Conservation (phyloP, 2,888 invertebrate species). For the Drosophila rubida region DNA sequence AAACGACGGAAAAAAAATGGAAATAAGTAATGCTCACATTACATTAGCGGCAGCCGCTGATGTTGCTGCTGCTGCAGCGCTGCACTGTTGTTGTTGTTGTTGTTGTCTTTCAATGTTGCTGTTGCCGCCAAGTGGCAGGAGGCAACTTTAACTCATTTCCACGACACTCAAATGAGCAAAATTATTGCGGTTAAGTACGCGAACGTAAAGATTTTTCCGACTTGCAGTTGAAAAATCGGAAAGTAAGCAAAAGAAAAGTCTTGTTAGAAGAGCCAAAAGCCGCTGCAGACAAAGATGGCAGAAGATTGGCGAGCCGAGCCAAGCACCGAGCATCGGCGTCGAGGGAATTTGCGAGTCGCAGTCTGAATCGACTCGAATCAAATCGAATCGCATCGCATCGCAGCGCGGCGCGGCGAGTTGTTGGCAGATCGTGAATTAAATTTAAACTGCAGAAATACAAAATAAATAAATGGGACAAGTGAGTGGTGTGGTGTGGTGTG, state of each 20-base stretch:
- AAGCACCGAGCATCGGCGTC: slow-evolving; percentile 37
- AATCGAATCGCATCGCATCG: slow-evolving; percentile 13
- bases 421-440: slow-evolving; percentile 77
- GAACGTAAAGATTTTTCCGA: slow-evolving; percentile 69
- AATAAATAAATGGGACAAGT: slow-evolving; percentile 81
- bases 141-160: slow-evolving; percentile 78
- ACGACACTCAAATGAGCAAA: slow-evolving; percentile 81
- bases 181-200: slow-evolving; percentile 81
- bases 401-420: slow-evolving; percentile 21
- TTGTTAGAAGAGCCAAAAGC: slow-evolving; percentile 51
- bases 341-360: slow-evolving; percentile 54
- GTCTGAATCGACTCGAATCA: too few species aligned
- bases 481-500: slow-evolving; percentile 48
- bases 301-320: too few species aligned
- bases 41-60: slow-evolving; percentile 64
- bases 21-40: slow-evolving; percentile 80
- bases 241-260: slow-evolving; percentile 70
- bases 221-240: slow-evolving; percentile 52
- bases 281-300: slow-evolving; percentile 2
- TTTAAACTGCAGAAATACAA: slow-evolving; percentile 77
- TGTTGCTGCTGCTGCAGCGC: slow-evolving; percentile 38
- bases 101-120: slow-evolving; percentile 27
- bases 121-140: slow-evolving; percentile 62
- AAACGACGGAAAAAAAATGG: slow-evolving; percentile 59
- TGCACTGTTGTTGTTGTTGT: slow-evolving; percentile 26